Evolutionary conservation across 2,113 vertebrate genomes (phyloP).

Genomic region (Pagrus major): DNA sequence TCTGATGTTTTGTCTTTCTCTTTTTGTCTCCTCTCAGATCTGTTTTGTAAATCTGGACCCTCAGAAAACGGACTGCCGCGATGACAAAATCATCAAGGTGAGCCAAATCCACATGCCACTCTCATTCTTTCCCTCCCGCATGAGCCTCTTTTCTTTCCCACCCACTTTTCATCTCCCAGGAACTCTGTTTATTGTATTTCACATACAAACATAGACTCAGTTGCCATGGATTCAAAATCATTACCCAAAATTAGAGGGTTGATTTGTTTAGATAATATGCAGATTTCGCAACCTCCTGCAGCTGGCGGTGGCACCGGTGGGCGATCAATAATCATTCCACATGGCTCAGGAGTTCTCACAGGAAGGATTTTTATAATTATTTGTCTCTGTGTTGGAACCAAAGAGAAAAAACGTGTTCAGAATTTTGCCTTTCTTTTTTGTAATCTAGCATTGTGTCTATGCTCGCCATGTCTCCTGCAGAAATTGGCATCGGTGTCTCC

Average conservation of each 20-base stretch:
- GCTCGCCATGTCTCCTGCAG: conserved; percentile 78
- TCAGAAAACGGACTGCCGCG: conserved; percentile 80
- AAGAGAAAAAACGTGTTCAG: conserved; percentile 21
- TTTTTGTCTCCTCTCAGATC: conserved; percentile 83
- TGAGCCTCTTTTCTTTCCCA: background rate
- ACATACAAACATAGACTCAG: conserved; percentile 30
- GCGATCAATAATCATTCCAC: conserved; percentile 36
- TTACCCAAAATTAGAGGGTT: conserved; percentile 62
- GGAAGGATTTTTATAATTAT: conserved; percentile 44
- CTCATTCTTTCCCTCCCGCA: background rate
- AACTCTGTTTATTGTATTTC: conserved; percentile 43
- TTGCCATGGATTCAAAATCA: conserved; percentile 74
- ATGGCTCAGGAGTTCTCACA: conserved; percentile 34
- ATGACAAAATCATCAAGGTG: conserved; percentile 88
- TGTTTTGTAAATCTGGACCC: conserved; percentile 95
- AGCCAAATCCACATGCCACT: conserved; percentile 20
- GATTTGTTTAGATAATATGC: conserved; percentile 66
- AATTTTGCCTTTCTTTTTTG: conserved; percentile 22
- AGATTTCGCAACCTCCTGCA: conserved; percentile 53
- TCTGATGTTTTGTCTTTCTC: background rate
- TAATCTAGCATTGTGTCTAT: conserved; percentile 35
- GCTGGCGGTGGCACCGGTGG: conserved; percentile 39
- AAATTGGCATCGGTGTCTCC: conserved; percentile 91
- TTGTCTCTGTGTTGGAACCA: conserved; percentile 26
- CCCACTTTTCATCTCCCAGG: conserved; percentile 29